Conservation (phyloP, 2,113 vertebrate genomes). For the Neogobius melanostomus region DNA sequence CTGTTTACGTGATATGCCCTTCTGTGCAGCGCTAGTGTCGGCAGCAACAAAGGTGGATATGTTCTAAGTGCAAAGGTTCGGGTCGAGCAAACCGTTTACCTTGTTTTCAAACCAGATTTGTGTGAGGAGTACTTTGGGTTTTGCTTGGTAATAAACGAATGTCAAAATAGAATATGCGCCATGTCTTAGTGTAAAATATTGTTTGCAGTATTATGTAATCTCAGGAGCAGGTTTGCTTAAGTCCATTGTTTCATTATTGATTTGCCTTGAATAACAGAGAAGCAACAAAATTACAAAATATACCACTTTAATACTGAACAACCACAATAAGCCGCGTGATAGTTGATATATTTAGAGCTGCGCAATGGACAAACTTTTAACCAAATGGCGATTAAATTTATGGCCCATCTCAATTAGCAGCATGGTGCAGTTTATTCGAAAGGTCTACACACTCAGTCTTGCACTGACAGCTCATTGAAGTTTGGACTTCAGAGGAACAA, state of each 20-base stretch:
- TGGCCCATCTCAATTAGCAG: too few species aligned
- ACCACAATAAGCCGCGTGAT: background rate
- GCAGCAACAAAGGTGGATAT: conserved; percentile 28
- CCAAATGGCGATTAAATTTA: too few species aligned
- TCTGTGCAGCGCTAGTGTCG: conserved; percentile 33
- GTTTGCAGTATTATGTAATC: background rate
- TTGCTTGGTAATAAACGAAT: background rate
- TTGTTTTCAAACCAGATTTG: conserved; percentile 35
- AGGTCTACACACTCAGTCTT: too few species aligned
- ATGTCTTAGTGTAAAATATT: background rate
- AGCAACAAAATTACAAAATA: conserved; percentile 1
- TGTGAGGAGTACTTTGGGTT: conserved; percentile 42
- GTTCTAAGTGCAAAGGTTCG: conserved; percentile 19
- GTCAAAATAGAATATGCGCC: background rate
- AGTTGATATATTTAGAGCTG: background rate
- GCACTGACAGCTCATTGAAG: too few species aligned
- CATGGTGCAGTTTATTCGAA: too few species aligned
- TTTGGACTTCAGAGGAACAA: too few species aligned
- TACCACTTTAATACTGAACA: background rate
- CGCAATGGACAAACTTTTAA: too few species aligned
- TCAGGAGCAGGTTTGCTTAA: background rate
- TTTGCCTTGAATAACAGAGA: background rate
- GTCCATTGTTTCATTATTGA: background rate
- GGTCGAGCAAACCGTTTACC: background rate
- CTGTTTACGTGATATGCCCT: conserved; percentile 41